Evolutionary conservation across 2,797 vertebrate genomes (phyloP).

Genomic region (Enteromius trimaculatus): DNA sequence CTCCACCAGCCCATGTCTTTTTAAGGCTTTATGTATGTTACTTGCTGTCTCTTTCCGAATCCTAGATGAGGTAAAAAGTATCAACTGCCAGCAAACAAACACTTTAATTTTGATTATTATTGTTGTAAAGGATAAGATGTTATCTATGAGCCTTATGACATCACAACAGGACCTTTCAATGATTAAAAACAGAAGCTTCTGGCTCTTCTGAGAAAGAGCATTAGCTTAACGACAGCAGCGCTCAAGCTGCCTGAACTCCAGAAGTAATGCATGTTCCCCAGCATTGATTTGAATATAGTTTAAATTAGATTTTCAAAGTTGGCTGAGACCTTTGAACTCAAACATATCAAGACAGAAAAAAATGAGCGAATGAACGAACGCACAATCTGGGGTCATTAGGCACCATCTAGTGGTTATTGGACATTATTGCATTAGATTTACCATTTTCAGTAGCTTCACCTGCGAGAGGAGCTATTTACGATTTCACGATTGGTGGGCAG

Average conservation of each 20-base stretch:
- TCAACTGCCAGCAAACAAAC: slow-evolving; percentile 23
- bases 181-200: slow-evolving; percentile 24
- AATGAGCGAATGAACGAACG: not conserved
- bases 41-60: not conserved
- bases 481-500: not conserved
- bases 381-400: not conserved
- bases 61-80: not conserved
- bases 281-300: not conserved
- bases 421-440: not conserved
- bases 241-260: slow-evolving; percentile 3
- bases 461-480: not conserved
- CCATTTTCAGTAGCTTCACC: not conserved
- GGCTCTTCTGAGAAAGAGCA: not conserved
- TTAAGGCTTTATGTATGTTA: not conserved
- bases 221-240: not conserved
- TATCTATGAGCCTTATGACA: slow-evolving; percentile 10
- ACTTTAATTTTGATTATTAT: not conserved
- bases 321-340: not conserved
- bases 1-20: not conserved
- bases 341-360: not conserved
- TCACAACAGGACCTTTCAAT: slow-evolving; percentile 3
- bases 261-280: not conserved
- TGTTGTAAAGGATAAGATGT: slow-evolving; percentile 6
- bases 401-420: slow-evolving; percentile 13
- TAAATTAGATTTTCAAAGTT: slow-evolving; percentile 14